Percentiles rank a stretch among this genome's conserved stretches.
These are phyloP conservation scores for Drosophila subquinaria DNA, from an alignment of 2,888 invertebrate species.

Conservation along the genomic window DNA sequence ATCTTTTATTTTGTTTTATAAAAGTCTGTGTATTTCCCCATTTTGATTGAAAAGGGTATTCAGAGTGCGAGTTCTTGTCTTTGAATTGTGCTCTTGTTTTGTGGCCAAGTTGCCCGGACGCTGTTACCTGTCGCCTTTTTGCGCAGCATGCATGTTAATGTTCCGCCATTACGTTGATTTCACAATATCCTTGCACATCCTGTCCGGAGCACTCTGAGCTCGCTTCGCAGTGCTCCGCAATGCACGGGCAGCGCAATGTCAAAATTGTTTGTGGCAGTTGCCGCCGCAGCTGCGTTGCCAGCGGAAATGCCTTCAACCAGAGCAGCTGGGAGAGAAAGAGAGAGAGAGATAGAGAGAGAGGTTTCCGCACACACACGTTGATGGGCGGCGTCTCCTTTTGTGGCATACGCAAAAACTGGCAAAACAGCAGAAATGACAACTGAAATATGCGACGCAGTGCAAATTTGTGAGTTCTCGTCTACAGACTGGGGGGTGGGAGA, in stretches of 20 bases:
- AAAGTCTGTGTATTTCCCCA: too few species aligned
- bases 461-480: slow-evolving; percentile 55
- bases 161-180: slow-evolving; percentile 79
- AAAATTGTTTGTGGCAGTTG: slow-evolving; percentile 80
- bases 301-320: slow-evolving; percentile 68
- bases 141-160: slow-evolving; percentile 70
- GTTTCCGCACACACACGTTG: slow-evolving; percentile 18
- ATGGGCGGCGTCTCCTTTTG: slow-evolving; percentile 44
- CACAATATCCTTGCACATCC: slow-evolving; percentile 81
- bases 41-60: slow-evolving; percentile 25
- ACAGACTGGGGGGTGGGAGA: not conserved
- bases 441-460: slow-evolving; percentile 71
- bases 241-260: slow-evolving; percentile 62
- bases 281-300: slow-evolving; percentile 71
- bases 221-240: slow-evolving; percentile 33
- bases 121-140: slow-evolving; percentile 63
- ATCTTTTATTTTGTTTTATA: too few species aligned
- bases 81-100: slow-evolving; percentile 38
- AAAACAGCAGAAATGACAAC: slow-evolving; percentile 76
- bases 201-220: slow-evolving; percentile 58
- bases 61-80: not conserved
- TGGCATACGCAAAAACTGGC: slow-evolving; percentile 69
- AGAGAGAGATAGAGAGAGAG: not conserved
- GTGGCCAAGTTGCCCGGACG: slow-evolving; percentile 53
- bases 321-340: not conserved